Base-by-base conservation (phyloP, 2,888 invertebrate species). In the Mimas tiliae region DNA sequence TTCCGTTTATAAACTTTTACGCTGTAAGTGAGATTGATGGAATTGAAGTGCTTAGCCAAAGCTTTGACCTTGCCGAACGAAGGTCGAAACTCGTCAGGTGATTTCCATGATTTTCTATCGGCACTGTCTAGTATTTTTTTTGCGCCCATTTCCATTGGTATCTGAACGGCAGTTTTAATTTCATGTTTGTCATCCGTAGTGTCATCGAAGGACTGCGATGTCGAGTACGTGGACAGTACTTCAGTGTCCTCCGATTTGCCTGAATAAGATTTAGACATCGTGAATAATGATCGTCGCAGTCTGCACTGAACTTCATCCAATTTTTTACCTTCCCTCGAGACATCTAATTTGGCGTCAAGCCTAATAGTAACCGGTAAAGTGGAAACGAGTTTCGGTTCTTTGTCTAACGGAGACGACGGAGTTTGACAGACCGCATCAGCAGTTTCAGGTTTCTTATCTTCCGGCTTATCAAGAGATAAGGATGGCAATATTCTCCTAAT, bases 1-100 rank as follows among this genome's bases (percentile, higher is more conserved):
- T 90, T 88, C 65, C 92, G 80, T 78, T 90, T 91, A 70, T 91
- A 91, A 70, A 72, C 89, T 77, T 86, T 89, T 9, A 88, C 88
- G 71, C 91, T 87, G 72, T 93, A 93, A 50, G 72, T 88, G 34
- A 94, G 81, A 75, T 93, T 91, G 34, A 94, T 92, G 72, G 90
- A 85, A 74, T 96, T 94, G 73, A 96, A 97, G 83, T 95, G 96
- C 79, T 95, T 95, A 0, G 96, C 94, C 68, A 97, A 88, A 51
- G 95, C 96, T 67, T 95, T 96, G 0, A 97, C 96, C 83, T 95
- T 95, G 0, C 96, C 96, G 67, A 94, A 94, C 0, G 96, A 95
- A 21, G 96, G 94, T 67, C 96, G 88, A 64, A 95, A 95, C 74
- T 96, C 96, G 74, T 96, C 96, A 0, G 96, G 96, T 0, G 96